These are phyloP conservation scores for Neosilurus hyrtlii DNA, from an alignment of 2,797 vertebrate species.

Conservation along the genomic window DNA sequence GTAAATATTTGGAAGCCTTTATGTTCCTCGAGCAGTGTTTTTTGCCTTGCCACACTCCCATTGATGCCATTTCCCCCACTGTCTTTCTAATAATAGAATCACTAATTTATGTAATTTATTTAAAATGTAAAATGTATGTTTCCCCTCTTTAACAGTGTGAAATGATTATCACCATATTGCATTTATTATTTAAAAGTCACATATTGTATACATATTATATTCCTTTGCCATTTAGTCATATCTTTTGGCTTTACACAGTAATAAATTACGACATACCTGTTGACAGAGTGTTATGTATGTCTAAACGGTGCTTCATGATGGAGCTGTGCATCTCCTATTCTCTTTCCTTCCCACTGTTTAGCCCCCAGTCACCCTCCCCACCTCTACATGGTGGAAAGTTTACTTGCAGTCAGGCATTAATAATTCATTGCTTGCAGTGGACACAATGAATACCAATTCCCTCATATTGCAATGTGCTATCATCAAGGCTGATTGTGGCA, in stretches of 20 bases:
- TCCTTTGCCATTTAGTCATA: not conserved
- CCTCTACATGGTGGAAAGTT: slow-evolving; percentile 53
- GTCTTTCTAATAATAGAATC: too few species aligned
- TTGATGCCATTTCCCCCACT: too few species aligned
- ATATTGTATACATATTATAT: not conserved
- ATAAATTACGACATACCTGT: not conserved
- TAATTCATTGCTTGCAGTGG: slow-evolving; percentile 73
- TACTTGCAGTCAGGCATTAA: slow-evolving; percentile 71
- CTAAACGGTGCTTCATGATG: not conserved
- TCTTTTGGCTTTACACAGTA: not conserved
- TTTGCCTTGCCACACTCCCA: too few species aligned
- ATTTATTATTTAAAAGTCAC: not conserved
- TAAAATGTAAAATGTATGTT: too few species aligned
- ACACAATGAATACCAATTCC: slow-evolving; percentile 75
- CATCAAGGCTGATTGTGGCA: slow-evolving; percentile 71
- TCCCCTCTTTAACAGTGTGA: not conserved
- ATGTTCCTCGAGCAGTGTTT: too few species aligned
- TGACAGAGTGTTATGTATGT: not conserved
- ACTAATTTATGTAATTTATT: too few species aligned
- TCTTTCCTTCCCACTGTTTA: slow-evolving; percentile 57
- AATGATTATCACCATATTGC: not conserved
- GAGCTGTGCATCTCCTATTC: slow-evolving; percentile 43
- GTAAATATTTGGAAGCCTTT: too few species aligned
- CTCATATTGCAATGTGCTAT: slow-evolving; percentile 65
- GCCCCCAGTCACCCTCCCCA: slow-evolving; percentile 53